Evolutionary conservation across 2,113 vertebrate genomes (phyloP).

Genomic region (Elachura formosa): DNA sequence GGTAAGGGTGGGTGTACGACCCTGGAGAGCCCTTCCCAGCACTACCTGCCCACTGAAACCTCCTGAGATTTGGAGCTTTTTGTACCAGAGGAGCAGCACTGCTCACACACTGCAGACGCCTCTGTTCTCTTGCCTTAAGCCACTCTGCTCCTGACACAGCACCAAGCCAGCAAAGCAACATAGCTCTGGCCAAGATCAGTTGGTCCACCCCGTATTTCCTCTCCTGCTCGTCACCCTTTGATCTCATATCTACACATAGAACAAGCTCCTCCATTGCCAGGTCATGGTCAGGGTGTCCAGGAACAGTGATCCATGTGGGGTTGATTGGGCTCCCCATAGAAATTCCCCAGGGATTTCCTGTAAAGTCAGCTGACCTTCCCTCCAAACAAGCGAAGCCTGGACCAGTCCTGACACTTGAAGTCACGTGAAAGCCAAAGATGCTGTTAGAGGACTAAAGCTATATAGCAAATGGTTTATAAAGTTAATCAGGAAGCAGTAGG

Average conservation of each 20-base stretch:
- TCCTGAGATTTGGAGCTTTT: not conserved
- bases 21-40: not conserved
- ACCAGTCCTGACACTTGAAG: not conserved
- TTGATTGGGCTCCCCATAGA: not conserved
- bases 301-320: not conserved
- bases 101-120: not conserved
- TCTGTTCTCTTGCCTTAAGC: not conserved
- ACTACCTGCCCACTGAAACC: not conserved
- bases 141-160: not conserved
- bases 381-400: not conserved
- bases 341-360: not conserved
- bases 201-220: not conserved
- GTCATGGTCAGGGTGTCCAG: not conserved
- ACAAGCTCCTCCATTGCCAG: not conserved
- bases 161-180: not conserved
- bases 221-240: not conserved
- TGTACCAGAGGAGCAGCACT: not conserved
- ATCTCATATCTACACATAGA: not conserved
- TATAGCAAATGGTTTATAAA: constrained; percentile 8
- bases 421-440: not conserved
- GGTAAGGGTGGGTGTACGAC: not conserved
- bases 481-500: not conserved
- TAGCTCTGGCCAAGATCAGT: not conserved
- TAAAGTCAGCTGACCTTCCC: not conserved
- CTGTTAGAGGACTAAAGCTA: not conserved